Evolutionary conservation across 2,113 vertebrate species (phyloP).

Genomic region (Platysteira castanea): DNA sequence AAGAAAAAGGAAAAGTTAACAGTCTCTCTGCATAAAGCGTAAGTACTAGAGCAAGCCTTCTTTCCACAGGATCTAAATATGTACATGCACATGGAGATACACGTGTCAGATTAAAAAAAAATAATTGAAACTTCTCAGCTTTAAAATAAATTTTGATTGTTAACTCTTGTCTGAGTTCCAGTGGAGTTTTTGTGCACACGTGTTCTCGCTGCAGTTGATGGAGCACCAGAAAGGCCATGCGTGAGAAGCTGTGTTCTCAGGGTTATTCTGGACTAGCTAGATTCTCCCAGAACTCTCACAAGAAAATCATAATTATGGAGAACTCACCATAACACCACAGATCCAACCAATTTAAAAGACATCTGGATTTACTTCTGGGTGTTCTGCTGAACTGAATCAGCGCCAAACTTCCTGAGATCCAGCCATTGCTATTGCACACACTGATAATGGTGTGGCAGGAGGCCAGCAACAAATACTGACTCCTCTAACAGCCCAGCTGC

Average conservation of each 20-base stretch:
- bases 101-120: background rate
- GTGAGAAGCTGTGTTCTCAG: background rate
- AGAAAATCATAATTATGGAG: background rate
- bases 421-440: background rate
- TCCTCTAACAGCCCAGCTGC: background rate
- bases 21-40: background rate
- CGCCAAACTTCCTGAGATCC: background rate
- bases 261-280: background rate
- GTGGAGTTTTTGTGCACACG: background rate
- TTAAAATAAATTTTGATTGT: background rate
- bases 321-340: background rate
- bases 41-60: background rate
- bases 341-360: background rate
- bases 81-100: background rate
- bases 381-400: background rate
- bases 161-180: background rate
- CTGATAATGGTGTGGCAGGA: conserved; percentile 5
- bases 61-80: background rate
- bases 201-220: background rate
- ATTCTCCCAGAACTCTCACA: background rate
- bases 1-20: background rate
- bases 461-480: background rate
- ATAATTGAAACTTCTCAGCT: background rate
- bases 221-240: background rate
- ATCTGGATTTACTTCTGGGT: conserved; percentile 43